Conservation (phyloP, 1,140 invertebrate species). For the Leptinotarsa texana region DNA sequence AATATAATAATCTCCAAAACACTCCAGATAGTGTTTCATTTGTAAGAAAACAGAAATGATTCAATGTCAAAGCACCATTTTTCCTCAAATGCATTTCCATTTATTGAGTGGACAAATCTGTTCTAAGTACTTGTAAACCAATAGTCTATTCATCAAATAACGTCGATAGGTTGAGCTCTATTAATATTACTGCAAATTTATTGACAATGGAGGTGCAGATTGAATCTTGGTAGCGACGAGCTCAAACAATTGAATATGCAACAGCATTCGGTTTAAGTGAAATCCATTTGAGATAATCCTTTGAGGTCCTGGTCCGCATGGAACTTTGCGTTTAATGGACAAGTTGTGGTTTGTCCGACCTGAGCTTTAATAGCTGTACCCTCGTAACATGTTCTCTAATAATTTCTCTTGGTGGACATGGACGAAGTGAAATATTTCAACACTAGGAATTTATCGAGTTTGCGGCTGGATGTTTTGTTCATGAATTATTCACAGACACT, state of each 20-base stretch:
- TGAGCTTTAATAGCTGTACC: constrained; percentile 34
- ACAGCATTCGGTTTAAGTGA: constrained; percentile 31
- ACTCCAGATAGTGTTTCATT: too few relatives aligned
- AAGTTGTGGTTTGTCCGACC: constrained; percentile 35
- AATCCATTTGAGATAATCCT: constrained; percentile 42
- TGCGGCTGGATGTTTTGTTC: neutral
- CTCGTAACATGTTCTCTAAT: constrained; percentile 5
- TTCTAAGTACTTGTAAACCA: too few relatives aligned
- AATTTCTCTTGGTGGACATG: neutral
- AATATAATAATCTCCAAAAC: too few relatives aligned
- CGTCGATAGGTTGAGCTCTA: too few relatives aligned
- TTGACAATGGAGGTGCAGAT: constrained; percentile 25
- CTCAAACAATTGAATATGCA: constrained; percentile 40
- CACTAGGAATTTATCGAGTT: neutral
- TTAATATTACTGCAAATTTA: neutral
- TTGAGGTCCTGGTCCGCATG: constrained; percentile 32
- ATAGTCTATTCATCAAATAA: too few relatives aligned
- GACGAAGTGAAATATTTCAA: neutral
- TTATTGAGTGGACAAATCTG: too few relatives aligned
- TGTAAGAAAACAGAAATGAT: too few relatives aligned
- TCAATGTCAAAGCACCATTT: too few relatives aligned
- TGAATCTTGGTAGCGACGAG: constrained; percentile 33
- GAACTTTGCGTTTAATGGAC: constrained; percentile 40
- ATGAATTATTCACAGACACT: too few relatives aligned
- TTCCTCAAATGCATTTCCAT: too few relatives aligned